Evolutionary conservation across 2,888 invertebrate species (phyloP).

Genomic region (Pemphredon lugubris): DNA sequence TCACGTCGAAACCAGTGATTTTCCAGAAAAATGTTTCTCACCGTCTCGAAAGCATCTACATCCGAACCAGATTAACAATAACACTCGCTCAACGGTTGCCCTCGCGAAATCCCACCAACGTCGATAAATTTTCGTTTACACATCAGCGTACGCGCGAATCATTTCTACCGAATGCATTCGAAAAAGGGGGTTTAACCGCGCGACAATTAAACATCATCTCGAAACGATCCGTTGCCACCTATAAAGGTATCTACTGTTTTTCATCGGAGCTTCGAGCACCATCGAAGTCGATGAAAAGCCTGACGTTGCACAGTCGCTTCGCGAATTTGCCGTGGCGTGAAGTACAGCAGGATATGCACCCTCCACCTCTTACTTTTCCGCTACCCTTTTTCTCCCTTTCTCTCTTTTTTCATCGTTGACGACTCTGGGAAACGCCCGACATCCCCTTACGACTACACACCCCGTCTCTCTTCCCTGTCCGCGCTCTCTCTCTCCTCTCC

Average conservation of each 20-base stretch:
- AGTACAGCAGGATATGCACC: slow-evolving; percentile 64
- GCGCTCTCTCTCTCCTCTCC: slow-evolving; percentile 36
- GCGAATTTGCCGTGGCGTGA: slow-evolving; percentile 72
- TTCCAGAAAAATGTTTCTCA: too few species aligned
- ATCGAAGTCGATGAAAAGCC: slow-evolving; percentile 72
- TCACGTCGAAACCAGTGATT: too few species aligned
- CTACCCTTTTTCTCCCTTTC: slow-evolving; percentile 31
- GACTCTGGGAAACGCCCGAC: slow-evolving; percentile 58
- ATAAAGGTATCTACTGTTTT: slow-evolving; percentile 47
- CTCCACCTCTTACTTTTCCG: slow-evolving; percentile 41
- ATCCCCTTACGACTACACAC: slow-evolving; percentile 44
- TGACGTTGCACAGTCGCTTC: slow-evolving; percentile 74
- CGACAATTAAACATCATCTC: slow-evolving; percentile 19
- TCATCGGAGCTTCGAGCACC: slow-evolving; percentile 61
- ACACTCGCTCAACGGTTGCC: too few species aligned
- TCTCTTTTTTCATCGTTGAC: slow-evolving; percentile 58
- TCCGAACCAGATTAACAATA: too few species aligned
- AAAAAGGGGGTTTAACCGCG: background rate
- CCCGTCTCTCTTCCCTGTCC: slow-evolving; percentile 45
- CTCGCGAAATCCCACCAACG: too few species aligned
- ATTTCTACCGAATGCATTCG: too few species aligned
- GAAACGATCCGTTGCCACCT: slow-evolving; percentile 17
- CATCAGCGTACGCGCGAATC: too few species aligned
- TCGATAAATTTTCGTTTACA: background rate
- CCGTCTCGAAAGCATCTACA: too few species aligned